These are phyloP conservation scores for Hermaeophaga mercurialis DNA, from an alignment of 2,888 invertebrate genomes.

Conservation along the genomic window DNA sequence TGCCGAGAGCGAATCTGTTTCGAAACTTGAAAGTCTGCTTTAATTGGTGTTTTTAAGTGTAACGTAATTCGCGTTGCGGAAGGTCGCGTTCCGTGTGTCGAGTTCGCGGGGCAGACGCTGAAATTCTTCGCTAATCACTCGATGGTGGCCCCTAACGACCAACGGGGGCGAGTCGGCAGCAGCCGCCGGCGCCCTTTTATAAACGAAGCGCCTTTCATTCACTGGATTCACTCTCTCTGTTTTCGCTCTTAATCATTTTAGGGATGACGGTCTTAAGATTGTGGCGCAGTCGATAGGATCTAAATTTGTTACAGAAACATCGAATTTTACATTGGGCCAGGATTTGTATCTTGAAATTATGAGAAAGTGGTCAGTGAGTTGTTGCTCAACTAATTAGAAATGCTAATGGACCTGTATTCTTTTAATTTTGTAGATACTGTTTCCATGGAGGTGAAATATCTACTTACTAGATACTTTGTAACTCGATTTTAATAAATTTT, in stretches of 20 bases:
- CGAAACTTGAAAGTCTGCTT: constrained; percentile 26
- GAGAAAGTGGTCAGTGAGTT: no score
- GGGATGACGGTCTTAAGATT: background rate
- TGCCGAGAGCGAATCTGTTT: constrained; percentile 18
- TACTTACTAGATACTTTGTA: no score
- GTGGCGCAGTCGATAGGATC: background rate
- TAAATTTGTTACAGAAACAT: no score
- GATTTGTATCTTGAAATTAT: no score
- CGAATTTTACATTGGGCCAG: no score
- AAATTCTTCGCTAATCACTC: constrained; percentile 44
- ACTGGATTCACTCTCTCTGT: constrained; percentile 5
- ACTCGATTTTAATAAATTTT: no score
- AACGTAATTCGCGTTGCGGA: constrained; percentile 48
- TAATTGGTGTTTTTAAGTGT: constrained; percentile 47
- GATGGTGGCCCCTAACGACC: constrained; percentile 42
- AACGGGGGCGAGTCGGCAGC: constrained; percentile 40
- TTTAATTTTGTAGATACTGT: no score
- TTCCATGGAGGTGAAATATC: no score
- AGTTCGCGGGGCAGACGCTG: constrained; percentile 28
- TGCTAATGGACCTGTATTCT: no score
- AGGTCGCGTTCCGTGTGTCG: constrained; percentile 44
- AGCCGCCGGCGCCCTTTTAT: constrained; percentile 15
- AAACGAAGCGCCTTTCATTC: constrained; percentile 13
- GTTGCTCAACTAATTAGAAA: no score
- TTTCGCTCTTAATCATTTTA: constrained; percentile 8